A percentile compares a stretch with the other conserved stretches of the same genome.
Conservation (phyloP, 2,113 vertebrate species). For the Neomonachus schauinslandi region DNA sequence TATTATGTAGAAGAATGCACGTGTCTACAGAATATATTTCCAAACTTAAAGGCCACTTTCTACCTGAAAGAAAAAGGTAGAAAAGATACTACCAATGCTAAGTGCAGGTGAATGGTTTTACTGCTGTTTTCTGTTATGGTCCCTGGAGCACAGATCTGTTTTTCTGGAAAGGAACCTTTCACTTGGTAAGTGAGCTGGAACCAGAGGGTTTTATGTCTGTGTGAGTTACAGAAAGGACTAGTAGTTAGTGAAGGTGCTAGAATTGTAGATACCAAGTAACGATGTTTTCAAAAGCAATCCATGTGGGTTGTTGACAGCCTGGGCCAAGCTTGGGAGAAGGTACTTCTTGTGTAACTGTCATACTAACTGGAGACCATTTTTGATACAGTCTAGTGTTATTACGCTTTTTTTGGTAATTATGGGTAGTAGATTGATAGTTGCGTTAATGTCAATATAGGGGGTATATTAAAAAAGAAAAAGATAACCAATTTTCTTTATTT, state of each 20-base stretch:
- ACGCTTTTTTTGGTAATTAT: not conserved
- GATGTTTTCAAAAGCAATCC: constrained; percentile 27
- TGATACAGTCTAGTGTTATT: not conserved
- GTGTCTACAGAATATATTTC: constrained; percentile 9
- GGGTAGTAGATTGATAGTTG: not conserved
- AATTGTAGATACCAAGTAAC: not conserved
- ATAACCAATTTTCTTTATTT: not conserved
- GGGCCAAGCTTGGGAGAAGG: not conserved
- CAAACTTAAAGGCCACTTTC: not conserved
- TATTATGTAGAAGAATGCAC: not conserved
- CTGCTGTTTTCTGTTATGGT: not conserved
- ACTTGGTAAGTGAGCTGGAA: constrained; percentile 41
- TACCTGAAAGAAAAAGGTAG: not conserved
- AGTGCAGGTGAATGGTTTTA: not conserved
- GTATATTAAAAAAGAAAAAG: not conserved
- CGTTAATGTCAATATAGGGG: not conserved
- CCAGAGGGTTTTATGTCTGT: constrained; percentile 38
- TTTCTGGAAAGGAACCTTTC: constrained; percentile 40
- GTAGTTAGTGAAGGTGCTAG: not conserved
- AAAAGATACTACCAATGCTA: not conserved
- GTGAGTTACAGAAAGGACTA: constrained; percentile 27
- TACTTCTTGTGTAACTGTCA: not conserved
- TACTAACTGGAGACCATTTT: not conserved
- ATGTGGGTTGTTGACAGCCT: not conserved
- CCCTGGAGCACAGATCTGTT: constrained; percentile 43